Percentiles rank a stretch among this genome's conserved stretches.
These are phyloP conservation scores for Corythoichthys intestinalis DNA, from an alignment of 2,113 vertebrate genomes.

Conservation along the genomic window DNA sequence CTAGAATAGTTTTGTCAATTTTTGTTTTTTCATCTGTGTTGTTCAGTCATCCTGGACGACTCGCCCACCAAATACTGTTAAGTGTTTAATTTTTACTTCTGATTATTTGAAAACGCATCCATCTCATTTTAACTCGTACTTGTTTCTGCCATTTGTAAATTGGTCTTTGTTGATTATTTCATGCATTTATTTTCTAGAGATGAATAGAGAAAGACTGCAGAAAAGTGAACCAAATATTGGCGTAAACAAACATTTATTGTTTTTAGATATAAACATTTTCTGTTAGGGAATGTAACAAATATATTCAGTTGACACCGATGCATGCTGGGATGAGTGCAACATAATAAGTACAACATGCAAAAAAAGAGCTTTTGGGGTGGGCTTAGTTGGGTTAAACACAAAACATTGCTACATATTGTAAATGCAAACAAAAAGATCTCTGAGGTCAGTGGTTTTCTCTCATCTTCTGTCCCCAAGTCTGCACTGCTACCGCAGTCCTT, in stretches of 20 bases:
- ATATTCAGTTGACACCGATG: neutral
- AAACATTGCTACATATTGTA: conserved; percentile 31
- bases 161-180: no score
- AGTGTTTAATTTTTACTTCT: no score
- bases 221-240: neutral
- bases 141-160: no score
- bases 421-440: conserved; percentile 24
- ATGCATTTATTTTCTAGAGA: no score
- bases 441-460: conserved; percentile 32
- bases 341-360: neutral
- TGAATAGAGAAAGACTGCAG: neutral
- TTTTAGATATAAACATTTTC: neutral
- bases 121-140: neutral
- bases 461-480: neutral
- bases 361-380: neutral
- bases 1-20: no score
- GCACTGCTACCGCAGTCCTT: conserved; percentile 79
- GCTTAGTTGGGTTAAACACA: neutral
- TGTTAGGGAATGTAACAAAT: conserved; percentile 35
- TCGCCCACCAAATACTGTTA: no score
- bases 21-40: no score
- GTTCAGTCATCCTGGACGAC: no score
- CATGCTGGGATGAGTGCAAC: conserved; percentile 18
- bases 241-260: neutral
- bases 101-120: neutral